A percentile compares a stretch with the other conserved stretches of the same genome.
These are phyloP conservation scores for Macquaria ambigua DNA, from an alignment of 2,113 vertebrate genomes.

Conservation along the genomic window DNA sequence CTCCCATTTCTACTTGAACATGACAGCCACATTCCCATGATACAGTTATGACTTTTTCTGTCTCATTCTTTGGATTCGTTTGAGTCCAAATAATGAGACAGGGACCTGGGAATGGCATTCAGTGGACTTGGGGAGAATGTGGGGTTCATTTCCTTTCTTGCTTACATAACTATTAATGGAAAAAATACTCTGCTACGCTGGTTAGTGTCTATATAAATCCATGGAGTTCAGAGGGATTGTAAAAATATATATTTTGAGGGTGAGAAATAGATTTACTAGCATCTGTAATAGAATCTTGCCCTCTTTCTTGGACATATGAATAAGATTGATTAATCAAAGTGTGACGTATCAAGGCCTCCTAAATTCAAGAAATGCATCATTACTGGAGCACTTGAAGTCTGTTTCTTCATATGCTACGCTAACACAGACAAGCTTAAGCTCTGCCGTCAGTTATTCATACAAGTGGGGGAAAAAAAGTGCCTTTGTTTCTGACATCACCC, in stretches of 20 bases:
- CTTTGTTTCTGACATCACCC: slow-evolving; percentile 32
- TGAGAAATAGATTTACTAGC: background rate
- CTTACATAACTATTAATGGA: background rate
- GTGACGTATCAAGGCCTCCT: background rate
- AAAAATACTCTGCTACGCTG: background rate
- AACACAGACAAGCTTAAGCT: background rate
- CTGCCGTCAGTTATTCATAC: background rate
- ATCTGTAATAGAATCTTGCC: background rate
- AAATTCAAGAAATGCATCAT: background rate
- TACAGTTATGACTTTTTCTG: background rate
- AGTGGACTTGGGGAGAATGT: background rate
- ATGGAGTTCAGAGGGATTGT: background rate
- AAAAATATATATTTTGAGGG: background rate
- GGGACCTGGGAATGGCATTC: background rate
- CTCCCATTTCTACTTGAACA: slow-evolving; percentile 4
- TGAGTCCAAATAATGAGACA: background rate
- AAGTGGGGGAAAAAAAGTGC: background rate
- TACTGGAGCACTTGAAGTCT: background rate
- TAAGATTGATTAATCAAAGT: background rate
- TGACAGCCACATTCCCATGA: background rate
- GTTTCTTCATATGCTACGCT: background rate
- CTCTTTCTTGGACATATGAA: background rate
- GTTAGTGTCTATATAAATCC: background rate
- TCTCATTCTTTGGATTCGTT: background rate
- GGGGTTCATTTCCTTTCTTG: background rate